Conservation (phyloP, 2,888 invertebrate genomes). For the Platycnemis pennipes region DNA sequence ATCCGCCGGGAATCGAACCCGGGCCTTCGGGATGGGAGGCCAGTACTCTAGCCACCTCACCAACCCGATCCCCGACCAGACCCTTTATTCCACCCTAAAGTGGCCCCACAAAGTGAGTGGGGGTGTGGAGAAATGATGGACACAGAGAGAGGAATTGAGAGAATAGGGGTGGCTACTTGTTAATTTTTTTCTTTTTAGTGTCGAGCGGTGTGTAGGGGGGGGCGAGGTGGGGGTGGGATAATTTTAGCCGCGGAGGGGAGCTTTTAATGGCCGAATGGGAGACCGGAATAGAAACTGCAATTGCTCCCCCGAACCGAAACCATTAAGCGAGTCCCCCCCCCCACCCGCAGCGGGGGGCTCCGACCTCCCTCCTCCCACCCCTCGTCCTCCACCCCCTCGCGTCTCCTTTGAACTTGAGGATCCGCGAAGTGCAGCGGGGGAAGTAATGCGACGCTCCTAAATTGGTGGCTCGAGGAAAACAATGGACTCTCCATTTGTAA, state of each 20-base stretch:
- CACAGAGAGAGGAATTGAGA: not conserved
- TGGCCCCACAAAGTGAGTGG: not conserved
- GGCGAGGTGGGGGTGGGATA: not conserved
- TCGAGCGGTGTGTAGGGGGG: not conserved
- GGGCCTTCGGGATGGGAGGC: too few relatives aligned
- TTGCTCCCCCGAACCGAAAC: not conserved
- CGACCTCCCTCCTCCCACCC: not conserved
- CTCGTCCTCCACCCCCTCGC: not conserved
- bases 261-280: not conserved
- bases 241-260: not conserved
- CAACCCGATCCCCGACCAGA: too few relatives aligned
- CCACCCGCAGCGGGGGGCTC: too few relatives aligned
- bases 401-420: not conserved
- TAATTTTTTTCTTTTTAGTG: not conserved
- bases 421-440: not conserved
- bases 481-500: not conserved
- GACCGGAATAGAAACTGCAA: slow-evolving; percentile 21
- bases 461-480: not conserved
- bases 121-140: not conserved
- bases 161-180: not conserved
- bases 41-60: too few relatives aligned
- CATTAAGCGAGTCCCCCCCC: not conserved
- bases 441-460: not conserved
- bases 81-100: not conserved
- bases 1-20: too few relatives aligned